These are phyloP conservation scores for Polylopha cassiicola DNA, from an alignment of 2,888 invertebrate species.

Conservation along the genomic window DNA sequence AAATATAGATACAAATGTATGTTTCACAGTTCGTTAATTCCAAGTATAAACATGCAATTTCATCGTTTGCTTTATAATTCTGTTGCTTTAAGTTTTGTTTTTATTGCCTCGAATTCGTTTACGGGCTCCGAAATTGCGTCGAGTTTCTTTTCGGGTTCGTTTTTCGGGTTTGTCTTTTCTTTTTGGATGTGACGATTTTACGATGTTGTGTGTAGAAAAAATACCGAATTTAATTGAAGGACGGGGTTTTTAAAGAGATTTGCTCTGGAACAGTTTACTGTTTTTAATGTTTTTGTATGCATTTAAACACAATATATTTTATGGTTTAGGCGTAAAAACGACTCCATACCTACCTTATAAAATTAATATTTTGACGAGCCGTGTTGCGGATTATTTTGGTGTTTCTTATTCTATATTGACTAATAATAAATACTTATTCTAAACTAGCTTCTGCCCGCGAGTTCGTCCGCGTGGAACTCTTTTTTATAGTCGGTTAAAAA, in stretches of 20 bases:
- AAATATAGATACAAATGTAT: too few relatives aligned
- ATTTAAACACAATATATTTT: slow-evolving; percentile 10
- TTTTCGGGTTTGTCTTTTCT: too few relatives aligned
- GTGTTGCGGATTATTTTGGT: too few relatives aligned
- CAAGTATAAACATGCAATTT: slow-evolving; percentile 1
- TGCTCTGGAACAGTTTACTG: slow-evolving; percentile 9
- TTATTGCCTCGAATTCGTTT: slow-evolving; percentile 2
- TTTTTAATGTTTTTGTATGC: slow-evolving; percentile 16
- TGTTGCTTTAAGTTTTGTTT: neutral
- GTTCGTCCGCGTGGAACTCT: too few relatives aligned
- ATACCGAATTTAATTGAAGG: slow-evolving; percentile 19
- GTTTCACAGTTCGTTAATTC: slow-evolving; percentile 7
- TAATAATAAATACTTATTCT: too few relatives aligned
- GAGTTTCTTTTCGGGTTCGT: too few relatives aligned
- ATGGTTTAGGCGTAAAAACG: too few relatives aligned
- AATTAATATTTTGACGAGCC: too few relatives aligned
- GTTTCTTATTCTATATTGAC: too few relatives aligned
- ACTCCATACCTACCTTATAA: too few relatives aligned
- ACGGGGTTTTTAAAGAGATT: slow-evolving; percentile 15
- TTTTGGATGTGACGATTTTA: slow-evolving; percentile 12
- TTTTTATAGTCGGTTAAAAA: too few relatives aligned
- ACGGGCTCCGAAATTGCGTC: slow-evolving; percentile 11
- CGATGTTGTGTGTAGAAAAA: slow-evolving; percentile 13
- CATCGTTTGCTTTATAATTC: slow-evolving; percentile 3
- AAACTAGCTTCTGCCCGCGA: too few relatives aligned